phyloP scores from a whole-genome alignment of 2,888 invertebrate species.

The Ptycholaimellus sp. region DNA sequence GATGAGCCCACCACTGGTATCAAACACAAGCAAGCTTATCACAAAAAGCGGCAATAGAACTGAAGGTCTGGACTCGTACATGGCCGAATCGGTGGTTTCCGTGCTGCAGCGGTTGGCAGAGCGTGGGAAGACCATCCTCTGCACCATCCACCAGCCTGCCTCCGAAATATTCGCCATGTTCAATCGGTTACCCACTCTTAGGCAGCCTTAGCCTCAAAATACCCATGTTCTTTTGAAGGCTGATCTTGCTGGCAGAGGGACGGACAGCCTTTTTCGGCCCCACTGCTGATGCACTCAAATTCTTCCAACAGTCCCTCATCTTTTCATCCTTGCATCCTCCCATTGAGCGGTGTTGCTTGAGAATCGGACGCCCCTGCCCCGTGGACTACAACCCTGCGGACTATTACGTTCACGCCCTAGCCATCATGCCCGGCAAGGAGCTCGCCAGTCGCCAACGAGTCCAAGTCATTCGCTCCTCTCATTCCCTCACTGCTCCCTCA shows the following conservation, averaged over 20 bases:
- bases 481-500: no score
- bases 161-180: conserved; percentile 21
- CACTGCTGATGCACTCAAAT: conserved; percentile 3
- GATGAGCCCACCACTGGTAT: conserved; percentile 87
- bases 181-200: conserved; percentile 12
- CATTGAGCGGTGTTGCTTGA: conserved; percentile 2
- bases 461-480: no score
- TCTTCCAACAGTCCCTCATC: conserved; percentile 10
- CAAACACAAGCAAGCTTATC: conserved; percentile 84
- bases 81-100: conserved; percentile 75
- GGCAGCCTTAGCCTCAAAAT: background rate
- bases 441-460: conserved; percentile 30
- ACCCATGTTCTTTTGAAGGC: conserved; percentile 23
- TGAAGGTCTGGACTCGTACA: conserved; percentile 78
- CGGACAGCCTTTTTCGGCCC: conserved; percentile 51
- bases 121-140: conserved; percentile 20
- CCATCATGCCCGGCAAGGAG: conserved; percentile 59
- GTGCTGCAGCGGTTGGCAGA: conserved; percentile 30
- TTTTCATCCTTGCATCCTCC: background rate
- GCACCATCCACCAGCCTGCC: conserved; percentile 25
- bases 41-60: no score
- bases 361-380: conserved; percentile 36
- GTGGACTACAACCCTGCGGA: conserved; percentile 79
- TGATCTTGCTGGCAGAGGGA: conserved; percentile 60
- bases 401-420: conserved; percentile 65